Evolutionary conservation across 2,888 invertebrate species (phyloP).

Genomic region (Lapara coniferarum): DNA sequence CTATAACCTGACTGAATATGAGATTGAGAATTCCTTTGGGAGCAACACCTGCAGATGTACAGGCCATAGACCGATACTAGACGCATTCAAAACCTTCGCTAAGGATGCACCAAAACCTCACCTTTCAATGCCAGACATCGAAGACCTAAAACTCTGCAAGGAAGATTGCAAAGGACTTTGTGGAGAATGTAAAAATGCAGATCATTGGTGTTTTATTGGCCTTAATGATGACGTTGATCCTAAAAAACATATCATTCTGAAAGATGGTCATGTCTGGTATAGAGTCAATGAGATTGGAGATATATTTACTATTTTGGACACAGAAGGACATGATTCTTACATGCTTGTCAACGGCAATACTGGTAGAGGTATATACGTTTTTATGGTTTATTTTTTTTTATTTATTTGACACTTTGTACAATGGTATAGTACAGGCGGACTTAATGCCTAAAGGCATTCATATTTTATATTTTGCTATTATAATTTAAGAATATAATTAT

Average conservation of each 20-base stretch:
- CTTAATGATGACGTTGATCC: slow-evolving; percentile 44
- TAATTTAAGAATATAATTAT: too few species aligned
- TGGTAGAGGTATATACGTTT: slow-evolving; percentile 82
- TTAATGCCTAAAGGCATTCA: too few species aligned
- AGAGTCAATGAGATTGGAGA: slow-evolving; percentile 76
- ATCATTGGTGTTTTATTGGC: slow-evolving; percentile 60
- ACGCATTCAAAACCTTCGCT: slow-evolving; percentile 90
- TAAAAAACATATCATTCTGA: slow-evolving; percentile 53
- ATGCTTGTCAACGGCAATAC: slow-evolving; percentile 89
- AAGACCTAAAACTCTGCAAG: slow-evolving; percentile 60
- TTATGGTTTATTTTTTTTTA: too few species aligned
- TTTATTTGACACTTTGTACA: too few species aligned
- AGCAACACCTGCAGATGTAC: slow-evolving; percentile 92
- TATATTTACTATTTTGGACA: slow-evolving; percentile 73
- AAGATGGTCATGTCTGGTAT: slow-evolving; percentile 76
- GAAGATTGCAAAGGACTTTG: slow-evolving; percentile 50
- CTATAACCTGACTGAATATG: slow-evolving; percentile 49
- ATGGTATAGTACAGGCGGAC: too few species aligned
- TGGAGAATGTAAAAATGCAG: slow-evolving; percentile 57
- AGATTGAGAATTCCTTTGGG: slow-evolving; percentile 89
- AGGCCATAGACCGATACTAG: slow-evolving; percentile 90
- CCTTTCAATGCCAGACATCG: slow-evolving; percentile 65
- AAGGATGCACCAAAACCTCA: slow-evolving; percentile 76
- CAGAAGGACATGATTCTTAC: slow-evolving; percentile 73
- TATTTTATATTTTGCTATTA: too few species aligned